Conservation (phyloP, 1,140 invertebrate species). For the Metaphire vulgaris region DNA sequence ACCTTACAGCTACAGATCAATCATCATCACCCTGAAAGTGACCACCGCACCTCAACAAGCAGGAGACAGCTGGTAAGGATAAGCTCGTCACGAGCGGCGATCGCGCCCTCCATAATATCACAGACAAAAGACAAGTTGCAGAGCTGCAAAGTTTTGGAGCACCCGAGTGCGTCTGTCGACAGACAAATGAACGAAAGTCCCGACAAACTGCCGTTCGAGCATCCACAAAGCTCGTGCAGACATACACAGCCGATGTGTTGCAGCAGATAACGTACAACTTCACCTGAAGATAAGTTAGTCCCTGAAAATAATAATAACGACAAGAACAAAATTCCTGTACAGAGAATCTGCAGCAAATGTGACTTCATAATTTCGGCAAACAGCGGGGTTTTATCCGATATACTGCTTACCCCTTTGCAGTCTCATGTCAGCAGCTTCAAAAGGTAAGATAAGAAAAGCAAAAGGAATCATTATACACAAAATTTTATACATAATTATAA, state of each 20-base stretch:
- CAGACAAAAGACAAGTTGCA: constrained; percentile 39
- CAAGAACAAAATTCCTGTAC: background rate
- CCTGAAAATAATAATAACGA: background rate
- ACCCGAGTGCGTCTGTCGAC: constrained; percentile 27
- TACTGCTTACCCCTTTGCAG: too few relatives aligned
- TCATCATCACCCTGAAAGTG: too few relatives aligned
- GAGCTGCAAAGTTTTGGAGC: constrained; percentile 32
- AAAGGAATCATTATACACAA: too few relatives aligned
- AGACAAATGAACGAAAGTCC: constrained; percentile 37
- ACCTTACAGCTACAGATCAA: too few relatives aligned
- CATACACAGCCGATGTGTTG: constrained; percentile 48
- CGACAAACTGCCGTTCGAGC: constrained; percentile 37
- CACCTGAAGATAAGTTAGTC: constrained; percentile 28
- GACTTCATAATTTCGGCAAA: too few relatives aligned
- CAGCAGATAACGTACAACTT: constrained; percentile 38
- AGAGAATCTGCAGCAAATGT: too few relatives aligned
- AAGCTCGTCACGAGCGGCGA: constrained; percentile 36
- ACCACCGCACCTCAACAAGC: constrained; percentile 42
- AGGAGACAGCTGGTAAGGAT: constrained; percentile 43
- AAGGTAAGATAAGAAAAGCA: too few relatives aligned
- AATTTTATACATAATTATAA: too few relatives aligned
- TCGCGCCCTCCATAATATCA: constrained; percentile 43
- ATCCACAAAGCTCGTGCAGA: constrained; percentile 43
- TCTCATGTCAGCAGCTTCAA: too few relatives aligned
- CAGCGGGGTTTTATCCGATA: too few relatives aligned